Percentiles rank a stretch among this genome's conserved stretches.
These are phyloP conservation scores for Colius striatus DNA, from an alignment of 2,113 vertebrate species.

Conservation along the genomic window DNA sequence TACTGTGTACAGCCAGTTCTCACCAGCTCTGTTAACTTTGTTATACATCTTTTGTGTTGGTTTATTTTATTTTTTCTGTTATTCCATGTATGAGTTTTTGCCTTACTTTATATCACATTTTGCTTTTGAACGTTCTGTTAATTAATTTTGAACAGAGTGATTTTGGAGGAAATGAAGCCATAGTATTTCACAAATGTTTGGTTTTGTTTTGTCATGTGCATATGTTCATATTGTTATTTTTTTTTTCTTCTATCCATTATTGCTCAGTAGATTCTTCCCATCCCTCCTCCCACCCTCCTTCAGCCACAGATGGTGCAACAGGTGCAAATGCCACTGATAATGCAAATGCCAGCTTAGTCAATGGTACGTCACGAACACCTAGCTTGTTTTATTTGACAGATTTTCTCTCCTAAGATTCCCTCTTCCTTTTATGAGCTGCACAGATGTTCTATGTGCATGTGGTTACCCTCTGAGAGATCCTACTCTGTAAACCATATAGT, in stretches of 20 bases:
- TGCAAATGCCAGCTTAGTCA: conserved; percentile 94
- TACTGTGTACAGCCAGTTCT: background rate
- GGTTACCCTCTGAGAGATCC: conserved; percentile 61
- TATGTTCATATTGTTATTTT: conserved; percentile 20
- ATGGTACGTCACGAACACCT: conserved; percentile 94
- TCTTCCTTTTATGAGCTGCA: conserved; percentile 53
- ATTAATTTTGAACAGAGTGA: conserved; percentile 12
- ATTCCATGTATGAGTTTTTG: conserved; percentile 22
- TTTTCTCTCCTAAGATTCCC: conserved; percentile 68
- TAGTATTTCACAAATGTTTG: background rate
- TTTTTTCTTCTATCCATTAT: conserved; percentile 82
- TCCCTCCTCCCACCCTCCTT: conserved; percentile 92
- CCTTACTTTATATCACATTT: background rate
- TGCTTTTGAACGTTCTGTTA: conserved; percentile 39
- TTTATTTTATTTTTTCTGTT: background rate
- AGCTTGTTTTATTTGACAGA: conserved; percentile 74
- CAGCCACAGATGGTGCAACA: conserved; percentile 95
- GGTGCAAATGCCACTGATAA: conserved; percentile 93
- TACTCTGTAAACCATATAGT: background rate
- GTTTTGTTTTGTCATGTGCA: conserved; percentile 17
- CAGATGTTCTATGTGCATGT: conserved; percentile 77
- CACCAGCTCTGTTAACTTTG: conserved; percentile 1
- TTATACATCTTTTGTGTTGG: conserved; percentile 20
- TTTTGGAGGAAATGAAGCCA: conserved; percentile 26
- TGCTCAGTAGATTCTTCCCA: conserved; percentile 93